phyloP scores from a whole-genome alignment of 2,797 vertebrate species.

The Centropyge bicolor region DNA sequence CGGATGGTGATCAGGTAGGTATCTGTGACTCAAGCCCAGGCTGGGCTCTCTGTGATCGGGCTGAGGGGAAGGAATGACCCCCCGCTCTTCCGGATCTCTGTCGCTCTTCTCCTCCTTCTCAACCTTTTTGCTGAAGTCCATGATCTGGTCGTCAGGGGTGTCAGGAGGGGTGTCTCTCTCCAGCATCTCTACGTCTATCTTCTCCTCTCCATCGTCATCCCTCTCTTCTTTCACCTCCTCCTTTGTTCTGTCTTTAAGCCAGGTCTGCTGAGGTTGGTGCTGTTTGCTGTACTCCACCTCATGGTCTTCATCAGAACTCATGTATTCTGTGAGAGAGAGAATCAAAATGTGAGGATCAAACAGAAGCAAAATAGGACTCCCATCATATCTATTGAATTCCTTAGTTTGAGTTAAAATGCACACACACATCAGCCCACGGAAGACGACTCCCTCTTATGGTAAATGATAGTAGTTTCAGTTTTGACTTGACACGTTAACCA shows the following conservation, averaged over 20 bases:
- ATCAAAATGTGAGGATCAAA: background rate
- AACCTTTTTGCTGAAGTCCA: slow-evolving; percentile 81
- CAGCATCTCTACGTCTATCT: slow-evolving; percentile 81
- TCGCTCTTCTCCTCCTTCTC: slow-evolving; percentile 50
- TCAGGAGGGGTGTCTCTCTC: slow-evolving; percentile 83
- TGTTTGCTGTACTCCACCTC: slow-evolving; percentile 67
- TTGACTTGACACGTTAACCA: slow-evolving; percentile 63
- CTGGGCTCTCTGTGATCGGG: slow-evolving; percentile 42
- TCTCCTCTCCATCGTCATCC: slow-evolving; percentile 75
- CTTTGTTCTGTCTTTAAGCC: slow-evolving; percentile 56
- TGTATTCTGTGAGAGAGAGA: slow-evolving; percentile 71
- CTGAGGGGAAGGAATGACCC: slow-evolving; percentile 32
- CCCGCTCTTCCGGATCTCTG: slow-evolving; percentile 36
- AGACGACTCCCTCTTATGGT: slow-evolving; percentile 77
- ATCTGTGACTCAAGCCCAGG: slow-evolving; percentile 37
- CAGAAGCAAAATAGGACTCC: too few relatives aligned
- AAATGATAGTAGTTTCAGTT: slow-evolving; percentile 84
- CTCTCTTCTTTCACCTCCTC: slow-evolving; percentile 64
- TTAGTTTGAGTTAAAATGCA: background rate
- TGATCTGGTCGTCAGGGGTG: slow-evolving; percentile 82
- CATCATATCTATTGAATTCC: background rate
- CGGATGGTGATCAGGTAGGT: slow-evolving; percentile 44
- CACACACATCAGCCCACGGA: slow-evolving; percentile 57
- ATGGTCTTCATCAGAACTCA: slow-evolving; percentile 49
- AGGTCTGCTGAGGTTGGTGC: slow-evolving; percentile 71